A percentile compares a stretch with the other conserved stretches of the same genome.
Evolutionary conservation across 2,113 vertebrate species (phyloP).

Genomic region (Myanophis thanlyinensis): DNA sequence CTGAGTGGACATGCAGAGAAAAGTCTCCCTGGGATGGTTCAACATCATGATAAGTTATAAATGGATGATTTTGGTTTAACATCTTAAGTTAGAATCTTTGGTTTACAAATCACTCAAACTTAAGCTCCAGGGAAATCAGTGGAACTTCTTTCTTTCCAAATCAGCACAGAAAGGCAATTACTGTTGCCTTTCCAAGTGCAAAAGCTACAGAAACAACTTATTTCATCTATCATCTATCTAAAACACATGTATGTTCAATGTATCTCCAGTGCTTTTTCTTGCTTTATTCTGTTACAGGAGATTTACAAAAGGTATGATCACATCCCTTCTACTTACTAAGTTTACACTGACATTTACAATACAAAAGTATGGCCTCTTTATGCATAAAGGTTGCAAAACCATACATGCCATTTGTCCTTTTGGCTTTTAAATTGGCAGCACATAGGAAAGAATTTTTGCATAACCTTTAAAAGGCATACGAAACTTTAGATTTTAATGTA

Average conservation of each 20-base stretch:
- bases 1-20: neutral
- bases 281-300: neutral
- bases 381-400: neutral
- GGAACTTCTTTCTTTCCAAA: neutral
- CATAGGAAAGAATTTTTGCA: neutral
- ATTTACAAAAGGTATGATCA: neutral
- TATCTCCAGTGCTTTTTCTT: conserved; percentile 23
- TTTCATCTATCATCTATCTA: neutral
- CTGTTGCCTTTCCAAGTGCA: neutral
- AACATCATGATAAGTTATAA: neutral
- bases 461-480: neutral
- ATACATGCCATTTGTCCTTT: neutral
- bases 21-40: neutral
- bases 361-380: neutral
- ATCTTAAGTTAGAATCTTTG: neutral
- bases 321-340: neutral
- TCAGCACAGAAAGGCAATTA: neutral
- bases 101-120: neutral
- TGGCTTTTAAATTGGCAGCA: neutral
- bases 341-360: neutral
- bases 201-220: neutral
- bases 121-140: neutral
- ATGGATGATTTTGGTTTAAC: neutral
- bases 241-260: neutral
- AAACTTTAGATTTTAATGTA: neutral